Evolutionary conservation across 2,888 invertebrate genomes (phyloP).

Genomic region (Drosophila villosipedis): DNA sequence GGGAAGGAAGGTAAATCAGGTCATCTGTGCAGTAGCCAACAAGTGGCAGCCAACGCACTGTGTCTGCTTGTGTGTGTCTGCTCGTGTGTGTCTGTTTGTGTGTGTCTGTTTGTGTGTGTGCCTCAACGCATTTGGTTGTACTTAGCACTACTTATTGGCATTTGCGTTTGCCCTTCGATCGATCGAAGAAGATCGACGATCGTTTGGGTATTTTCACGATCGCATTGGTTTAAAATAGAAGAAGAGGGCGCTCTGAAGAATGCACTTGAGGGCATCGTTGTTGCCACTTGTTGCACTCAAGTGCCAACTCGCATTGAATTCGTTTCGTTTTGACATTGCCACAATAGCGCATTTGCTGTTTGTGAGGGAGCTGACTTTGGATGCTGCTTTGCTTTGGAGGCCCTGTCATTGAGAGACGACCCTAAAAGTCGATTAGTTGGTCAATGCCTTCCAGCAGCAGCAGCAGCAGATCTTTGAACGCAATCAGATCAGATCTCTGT

Average conservation of each 20-base stretch:
- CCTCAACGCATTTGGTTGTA: conserved; percentile 32
- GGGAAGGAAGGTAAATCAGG: conserved; percentile 54
- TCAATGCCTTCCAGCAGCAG: conserved; percentile 60
- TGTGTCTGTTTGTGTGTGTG: not conserved
- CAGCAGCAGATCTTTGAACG: not conserved
- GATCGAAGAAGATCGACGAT: conserved; percentile 23
- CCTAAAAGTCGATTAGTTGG: conserved; percentile 77
- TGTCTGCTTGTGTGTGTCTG: conserved; percentile 1
- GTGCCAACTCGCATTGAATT: conserved; percentile 59
- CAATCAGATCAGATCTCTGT: conserved; percentile 11
- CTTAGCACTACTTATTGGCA: conserved; percentile 53
- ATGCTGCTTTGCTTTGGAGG: conserved; percentile 49
- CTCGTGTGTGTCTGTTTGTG: not conserved
- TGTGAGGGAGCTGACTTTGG: conserved; percentile 42
- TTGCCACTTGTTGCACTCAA: conserved; percentile 81
- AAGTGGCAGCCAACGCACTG: conserved; percentile 47
- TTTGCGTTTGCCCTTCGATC: conserved; percentile 73
- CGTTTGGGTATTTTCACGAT: conserved; percentile 63
- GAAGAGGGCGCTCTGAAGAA: conserved; percentile 61
- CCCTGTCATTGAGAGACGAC: conserved; percentile 70
- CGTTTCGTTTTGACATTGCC: conserved; percentile 53
- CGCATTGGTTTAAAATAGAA: conserved; percentile 60
- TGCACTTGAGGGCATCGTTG: conserved; percentile 69
- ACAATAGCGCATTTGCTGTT: conserved; percentile 28
- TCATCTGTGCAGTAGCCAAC: conserved; percentile 73